These are phyloP conservation scores for Drosophila mercatorum DNA, from an alignment of 2,888 invertebrate genomes.

Conservation along the genomic window DNA sequence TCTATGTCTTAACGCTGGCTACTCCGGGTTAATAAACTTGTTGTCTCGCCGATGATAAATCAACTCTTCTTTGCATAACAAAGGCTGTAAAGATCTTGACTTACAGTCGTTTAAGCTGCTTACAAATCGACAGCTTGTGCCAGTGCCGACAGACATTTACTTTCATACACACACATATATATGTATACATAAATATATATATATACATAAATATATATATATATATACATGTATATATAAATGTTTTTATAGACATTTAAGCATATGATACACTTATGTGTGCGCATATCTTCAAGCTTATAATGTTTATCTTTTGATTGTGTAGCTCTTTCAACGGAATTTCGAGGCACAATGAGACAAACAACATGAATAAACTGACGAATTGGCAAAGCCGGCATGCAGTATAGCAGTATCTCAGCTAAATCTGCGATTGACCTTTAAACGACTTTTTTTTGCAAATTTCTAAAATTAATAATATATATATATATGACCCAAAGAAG, in stretches of 20 bases:
- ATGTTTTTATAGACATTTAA: not conserved
- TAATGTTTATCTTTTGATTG: slow-evolving; percentile 44
- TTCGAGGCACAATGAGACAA: slow-evolving; percentile 12
- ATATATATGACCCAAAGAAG: too few species aligned
- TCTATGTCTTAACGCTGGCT: slow-evolving; percentile 7
- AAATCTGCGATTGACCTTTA: not conserved
- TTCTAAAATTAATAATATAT: not conserved
- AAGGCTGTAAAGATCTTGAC: slow-evolving; percentile 21
- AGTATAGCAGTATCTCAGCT: not conserved
- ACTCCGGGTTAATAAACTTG: slow-evolving; percentile 72
- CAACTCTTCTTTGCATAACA: slow-evolving; percentile 61
- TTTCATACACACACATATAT: not conserved
- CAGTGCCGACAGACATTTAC: slow-evolving; percentile 1
- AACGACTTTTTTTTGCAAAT: not conserved
- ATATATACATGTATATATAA: not conserved
- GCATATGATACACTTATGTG: slow-evolving; percentile 1
- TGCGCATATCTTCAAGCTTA: slow-evolving; percentile 3
- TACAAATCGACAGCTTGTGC: slow-evolving; percentile 21
- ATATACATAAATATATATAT: not conserved
- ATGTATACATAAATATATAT: not conserved
- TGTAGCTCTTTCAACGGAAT: slow-evolving; percentile 16
- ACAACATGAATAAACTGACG: slow-evolving; percentile 12
- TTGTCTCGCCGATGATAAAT: slow-evolving; percentile 58
- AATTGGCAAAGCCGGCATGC: not conserved
- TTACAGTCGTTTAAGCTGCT: slow-evolving; percentile 46